Evolutionary conservation across 2,797 vertebrate genomes (phyloP), one percentile per base, ranked within the genome.

Genomic region (Chelon auratus): DNA sequence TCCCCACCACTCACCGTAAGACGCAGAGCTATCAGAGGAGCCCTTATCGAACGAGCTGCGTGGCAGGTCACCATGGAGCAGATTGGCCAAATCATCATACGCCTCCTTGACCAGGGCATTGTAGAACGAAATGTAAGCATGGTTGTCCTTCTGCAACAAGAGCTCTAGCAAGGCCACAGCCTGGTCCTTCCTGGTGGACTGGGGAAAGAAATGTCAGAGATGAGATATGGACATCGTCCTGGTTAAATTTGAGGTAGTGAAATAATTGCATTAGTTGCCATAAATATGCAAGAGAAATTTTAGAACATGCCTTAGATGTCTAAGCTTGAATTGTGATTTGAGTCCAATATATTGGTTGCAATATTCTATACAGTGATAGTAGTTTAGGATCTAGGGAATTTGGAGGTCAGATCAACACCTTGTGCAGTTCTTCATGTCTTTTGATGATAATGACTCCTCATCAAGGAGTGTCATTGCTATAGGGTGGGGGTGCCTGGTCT

Each of bases 41-140:
- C 86, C 93, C 73, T 92, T 96, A 4, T 87, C 88, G 2, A 92
- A 87, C 0, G 91, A 93, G 33, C 90, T 2, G 0, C 78, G 54
- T 4, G 97, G 97, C 68, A 98, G 88, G 53, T 91, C 93, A 0
- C 81, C 82, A 5, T 95, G 93, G 13, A 99, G 96, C 80, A 97
- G 92, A 0, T 59, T 90, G 60, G 97, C 97, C 80, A 99, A 93
- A 87, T 99, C 96, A 68, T 93, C 87, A 60, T 99, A 99, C 0
- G 94, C 92, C 86, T 99, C 97, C 0, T 94, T 95, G 48, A 97
- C 86, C 2, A 99, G 86, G 18, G 97, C 96, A 36, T 99, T 99
- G 89, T 98, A 99, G 91, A 99, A 97, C 6, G 98, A 99, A 85
- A 97, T 92, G 66, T 96, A 98, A 9, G 96, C 91, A 50, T 82